Base-by-base conservation (phyloP, 2,797 vertebrate genomes). In the Myripristis jacobus region DNA sequence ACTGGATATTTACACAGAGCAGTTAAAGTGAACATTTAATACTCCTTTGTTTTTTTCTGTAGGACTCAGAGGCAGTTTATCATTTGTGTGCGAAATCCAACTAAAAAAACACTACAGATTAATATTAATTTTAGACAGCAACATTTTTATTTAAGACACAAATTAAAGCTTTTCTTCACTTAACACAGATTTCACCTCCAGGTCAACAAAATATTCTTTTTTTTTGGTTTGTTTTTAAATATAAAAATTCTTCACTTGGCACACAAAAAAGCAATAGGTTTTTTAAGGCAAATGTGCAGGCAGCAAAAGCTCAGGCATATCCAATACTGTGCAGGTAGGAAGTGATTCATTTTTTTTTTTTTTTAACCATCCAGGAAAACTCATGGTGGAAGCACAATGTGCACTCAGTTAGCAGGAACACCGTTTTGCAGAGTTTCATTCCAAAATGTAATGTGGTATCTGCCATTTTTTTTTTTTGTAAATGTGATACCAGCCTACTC, bases 201-300 rank as follows among this genome's bases (percentile, higher is more conserved):
- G 19, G 47, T 64, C 8, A 74, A 56, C 41, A 46, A 19, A 2
- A 63, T 50, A 59, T 57, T 47, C 12, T 31, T 44, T 48, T 31
- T 57, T 51, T 29, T 29, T n/a, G n/a, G n/a, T 29, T 52, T 31
- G 43, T 50, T 25, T 29, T 57, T 51, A 68, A 67, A 84, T 81
- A 89, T 61, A 87, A 87, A 88, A 80, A 81, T 71, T 76, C 67
- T 70, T 72, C n/a, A 46, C 47, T 58, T 54, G 68, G 38, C 59
- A 74, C 56, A 79, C 27, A 71, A 58, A 58, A 57, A 80, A 73
- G 66, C 73, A 56, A 61, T 44, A 71, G 51, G 73, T 65, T 77
- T 77, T n/a, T 79, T 77, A 90, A 91, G 88, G 87, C 86, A 79
- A 24, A 24, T 44, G 66, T 80, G 75, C 66, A 63, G 80, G 75